phyloP scores from a whole-genome alignment of 2,888 invertebrate species.

The Drosophila neotestacea region DNA sequence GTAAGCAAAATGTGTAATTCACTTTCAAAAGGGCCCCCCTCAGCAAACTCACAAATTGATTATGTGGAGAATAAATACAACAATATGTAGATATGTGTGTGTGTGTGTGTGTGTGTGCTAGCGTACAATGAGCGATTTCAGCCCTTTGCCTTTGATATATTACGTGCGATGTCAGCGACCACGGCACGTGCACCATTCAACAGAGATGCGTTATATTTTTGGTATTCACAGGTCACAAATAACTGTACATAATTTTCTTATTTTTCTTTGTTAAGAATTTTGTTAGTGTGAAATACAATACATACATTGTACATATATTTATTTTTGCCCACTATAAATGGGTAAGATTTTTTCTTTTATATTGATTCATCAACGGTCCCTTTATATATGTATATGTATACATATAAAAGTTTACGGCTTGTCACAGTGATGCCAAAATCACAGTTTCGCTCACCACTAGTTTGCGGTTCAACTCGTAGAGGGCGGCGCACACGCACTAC shows the following conservation, averaged over 20 bases:
- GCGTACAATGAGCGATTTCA: slow-evolving; percentile 47
- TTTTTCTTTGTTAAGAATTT: too few relatives aligned
- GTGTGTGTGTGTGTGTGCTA: slow-evolving; percentile 6
- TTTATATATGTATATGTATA: not conserved
- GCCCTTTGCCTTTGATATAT: slow-evolving; percentile 57
- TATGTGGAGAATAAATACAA: not conserved
- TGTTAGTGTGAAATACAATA: too few relatives aligned
- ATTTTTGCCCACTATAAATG: too few relatives aligned
- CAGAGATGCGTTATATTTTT: slow-evolving; percentile 30
- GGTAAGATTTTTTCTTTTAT: too few relatives aligned
- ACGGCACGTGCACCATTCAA: slow-evolving; percentile 66
- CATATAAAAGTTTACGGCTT: not conserved
- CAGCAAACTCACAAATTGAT: slow-evolving; percentile 6
- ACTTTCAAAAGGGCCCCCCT: slow-evolving; percentile 16
- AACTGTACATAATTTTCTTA: too few relatives aligned
- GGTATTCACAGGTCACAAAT: slow-evolving; percentile 2
- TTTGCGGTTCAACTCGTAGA: slow-evolving; percentile 25
- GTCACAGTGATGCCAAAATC: slow-evolving; percentile 14
- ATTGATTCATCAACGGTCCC: too few relatives aligned
- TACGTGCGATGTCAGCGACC: slow-evolving; percentile 55
- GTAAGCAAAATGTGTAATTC: slow-evolving; percentile 15
- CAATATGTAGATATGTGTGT: not conserved
- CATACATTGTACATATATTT: too few relatives aligned
- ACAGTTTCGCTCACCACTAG: slow-evolving; percentile 20
- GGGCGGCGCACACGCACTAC: slow-evolving; percentile 46